Conservation (phyloP, 2,888 invertebrate species). For the Xylota sylvarum region DNA sequence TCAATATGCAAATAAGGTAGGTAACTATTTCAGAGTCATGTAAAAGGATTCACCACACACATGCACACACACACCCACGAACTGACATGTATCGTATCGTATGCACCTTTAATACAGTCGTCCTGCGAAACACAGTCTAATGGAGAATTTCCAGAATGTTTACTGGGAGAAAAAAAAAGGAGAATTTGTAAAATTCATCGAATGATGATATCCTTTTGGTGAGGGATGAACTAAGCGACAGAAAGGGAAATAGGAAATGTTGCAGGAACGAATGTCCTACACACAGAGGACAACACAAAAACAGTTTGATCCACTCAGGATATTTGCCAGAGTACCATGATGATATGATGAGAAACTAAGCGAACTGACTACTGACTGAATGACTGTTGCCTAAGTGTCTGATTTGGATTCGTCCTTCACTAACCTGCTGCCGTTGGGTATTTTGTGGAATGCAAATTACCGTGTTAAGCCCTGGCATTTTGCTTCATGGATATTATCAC, state of each 20-base stretch:
- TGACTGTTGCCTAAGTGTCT: constrained; percentile 50
- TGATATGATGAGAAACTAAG: constrained; percentile 53
- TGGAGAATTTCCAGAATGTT: constrained; percentile 53
- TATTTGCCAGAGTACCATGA: constrained; percentile 26
- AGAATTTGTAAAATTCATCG: constrained; percentile 68
- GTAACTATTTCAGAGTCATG: constrained; percentile 70
- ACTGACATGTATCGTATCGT: constrained; percentile 1
- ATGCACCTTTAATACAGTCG: constrained; percentile 69
- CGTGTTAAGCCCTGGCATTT: constrained; percentile 68
- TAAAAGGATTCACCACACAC: constrained; percentile 64
- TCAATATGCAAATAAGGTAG: constrained; percentile 75
- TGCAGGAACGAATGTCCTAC: constrained; percentile 32
- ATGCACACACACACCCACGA: neutral
- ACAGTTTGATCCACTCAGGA: constrained; percentile 18
- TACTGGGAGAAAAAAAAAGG: neutral
- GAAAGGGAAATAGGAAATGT: constrained; percentile 17
- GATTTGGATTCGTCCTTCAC: constrained; percentile 52
- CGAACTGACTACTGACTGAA: constrained; percentile 52
- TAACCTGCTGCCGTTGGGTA: constrained; percentile 41
- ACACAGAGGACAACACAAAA: no score
- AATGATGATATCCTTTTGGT: constrained; percentile 62
- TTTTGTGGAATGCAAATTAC: constrained; percentile 72
- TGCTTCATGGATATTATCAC: constrained; percentile 70
- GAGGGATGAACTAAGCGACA: constrained; percentile 21
- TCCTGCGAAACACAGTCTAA: constrained; percentile 55